phyloP scores from a whole-genome alignment of 2,113 vertebrate genomes.

The Theristicus caerulescens region DNA sequence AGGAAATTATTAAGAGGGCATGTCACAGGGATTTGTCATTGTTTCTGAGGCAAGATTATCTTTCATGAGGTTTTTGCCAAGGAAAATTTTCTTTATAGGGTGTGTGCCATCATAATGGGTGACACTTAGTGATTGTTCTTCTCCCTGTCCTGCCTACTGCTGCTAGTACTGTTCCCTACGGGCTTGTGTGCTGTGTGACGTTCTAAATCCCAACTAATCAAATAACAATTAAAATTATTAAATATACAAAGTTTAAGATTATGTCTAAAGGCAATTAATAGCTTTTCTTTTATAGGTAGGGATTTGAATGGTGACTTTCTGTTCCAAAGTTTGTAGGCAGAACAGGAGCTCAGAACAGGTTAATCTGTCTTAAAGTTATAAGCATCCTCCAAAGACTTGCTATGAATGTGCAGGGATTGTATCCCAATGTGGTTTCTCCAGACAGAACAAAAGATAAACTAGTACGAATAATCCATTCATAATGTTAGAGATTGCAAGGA shows the following conservation, averaged over 20 bases:
- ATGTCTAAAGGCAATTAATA: not conserved
- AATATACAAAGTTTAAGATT: not conserved
- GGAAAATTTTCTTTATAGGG: not conserved
- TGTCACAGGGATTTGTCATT: not conserved
- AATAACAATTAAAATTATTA: not conserved
- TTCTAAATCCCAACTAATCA: not conserved
- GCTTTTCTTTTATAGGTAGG: not conserved
- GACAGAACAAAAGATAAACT: not conserved
- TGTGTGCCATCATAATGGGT: not conserved
- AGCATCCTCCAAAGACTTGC: not conserved
- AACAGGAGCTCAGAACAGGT: not conserved
- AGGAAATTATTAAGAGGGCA: not conserved
- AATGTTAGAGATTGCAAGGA: not conserved
- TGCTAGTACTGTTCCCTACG: not conserved
- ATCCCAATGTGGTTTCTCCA: not conserved
- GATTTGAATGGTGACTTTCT: not conserved
- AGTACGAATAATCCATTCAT: not conserved
- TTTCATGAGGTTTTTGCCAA: not conserved
- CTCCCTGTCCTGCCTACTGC: not conserved
- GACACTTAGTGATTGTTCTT: not conserved
- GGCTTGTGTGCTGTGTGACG: not conserved
- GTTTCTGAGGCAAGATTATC: not conserved
- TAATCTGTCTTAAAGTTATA: not conserved
- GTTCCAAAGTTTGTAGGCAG: not conserved
- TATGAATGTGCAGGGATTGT: not conserved